A percentile compares a stretch with the other conserved stretches of the same genome.
Evolutionary conservation across 2,113 vertebrate genomes (phyloP).

Genomic region (Plestiodon gilberti): DNA sequence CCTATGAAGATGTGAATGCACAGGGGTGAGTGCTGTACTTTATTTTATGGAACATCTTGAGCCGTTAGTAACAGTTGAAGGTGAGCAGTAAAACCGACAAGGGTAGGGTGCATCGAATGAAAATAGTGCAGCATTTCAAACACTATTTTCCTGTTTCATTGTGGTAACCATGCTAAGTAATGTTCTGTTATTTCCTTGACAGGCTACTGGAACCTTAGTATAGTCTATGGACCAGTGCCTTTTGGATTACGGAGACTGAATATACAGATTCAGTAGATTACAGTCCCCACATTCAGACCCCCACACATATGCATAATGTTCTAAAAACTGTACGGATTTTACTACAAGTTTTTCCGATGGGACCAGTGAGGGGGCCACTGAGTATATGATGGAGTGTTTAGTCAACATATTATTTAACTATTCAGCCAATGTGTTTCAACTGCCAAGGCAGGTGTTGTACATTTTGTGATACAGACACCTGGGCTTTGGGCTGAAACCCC

Average conservation of each 20-base stretch:
- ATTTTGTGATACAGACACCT: conserved; percentile 18
- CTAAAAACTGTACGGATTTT: background rate
- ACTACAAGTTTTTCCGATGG: background rate
- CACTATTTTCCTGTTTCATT: background rate
- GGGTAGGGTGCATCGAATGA: background rate
- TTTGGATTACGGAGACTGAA: background rate
- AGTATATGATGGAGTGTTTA: conserved; percentile 3
- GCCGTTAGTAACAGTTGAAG: too few relatives aligned
- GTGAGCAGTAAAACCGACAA: too few relatives aligned
- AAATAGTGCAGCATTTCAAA: background rate
- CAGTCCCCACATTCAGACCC: background rate
- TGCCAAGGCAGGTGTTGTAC: conserved; percentile 11
- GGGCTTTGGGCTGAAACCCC: conserved; percentile 16
- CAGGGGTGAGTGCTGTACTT: too few relatives aligned
- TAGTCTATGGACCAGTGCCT: background rate
- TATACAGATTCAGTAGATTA: background rate
- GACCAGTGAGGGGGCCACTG: background rate
- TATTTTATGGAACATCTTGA: too few relatives aligned
- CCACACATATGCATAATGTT: background rate
- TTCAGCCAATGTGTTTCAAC: conserved; percentile 26
- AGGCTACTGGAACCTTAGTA: background rate
- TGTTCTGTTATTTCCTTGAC: background rate
- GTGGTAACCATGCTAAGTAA: background rate
- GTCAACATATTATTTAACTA: conserved; percentile 17
- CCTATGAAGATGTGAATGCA: too few relatives aligned